phyloP scores from a whole-genome alignment of 2,888 invertebrate species.

The Mythimna vitellina region DNA sequence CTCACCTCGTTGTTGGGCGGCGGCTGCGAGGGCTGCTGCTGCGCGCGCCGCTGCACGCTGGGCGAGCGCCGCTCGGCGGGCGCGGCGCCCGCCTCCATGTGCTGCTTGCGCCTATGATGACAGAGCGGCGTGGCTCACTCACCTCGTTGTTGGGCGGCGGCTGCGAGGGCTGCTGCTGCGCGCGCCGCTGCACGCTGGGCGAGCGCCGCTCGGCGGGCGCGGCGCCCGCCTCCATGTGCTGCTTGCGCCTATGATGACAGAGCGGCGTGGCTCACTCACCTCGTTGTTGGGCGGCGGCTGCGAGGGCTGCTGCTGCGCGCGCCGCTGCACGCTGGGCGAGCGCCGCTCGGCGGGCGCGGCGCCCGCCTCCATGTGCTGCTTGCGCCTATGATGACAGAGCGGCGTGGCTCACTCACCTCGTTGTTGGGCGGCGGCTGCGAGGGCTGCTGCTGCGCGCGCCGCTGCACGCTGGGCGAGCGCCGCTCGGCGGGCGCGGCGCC shows the following conservation, averaged over 20 bases:
- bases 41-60: conserved; percentile 85
- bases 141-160: conserved; percentile 87
- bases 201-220: conserved; percentile 84
- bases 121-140: no score
- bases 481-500: conserved; percentile 83
- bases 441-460: conserved; percentile 83
- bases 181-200: conserved; percentile 86
- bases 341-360: conserved; percentile 83
- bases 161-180: conserved; percentile 82
- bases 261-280: conserved; percentile 63
- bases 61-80: conserved; percentile 85
- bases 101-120: conserved; percentile 89
- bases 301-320: conserved; percentile 82
- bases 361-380: conserved; percentile 85
- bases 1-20: conserved; percentile 86
- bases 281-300: conserved; percentile 86
- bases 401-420: conserved; percentile 72
- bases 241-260: conserved; percentile 88
- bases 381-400: conserved; percentile 85
- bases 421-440: conserved; percentile 85
- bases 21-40: conserved; percentile 83
- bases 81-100: conserved; percentile 83
- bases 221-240: conserved; percentile 84
- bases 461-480: conserved; percentile 86
- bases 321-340: conserved; percentile 86